Evolutionary conservation across 2,113 vertebrate species (phyloP).

Genomic region (Neopipo cinnamomea): DNA sequence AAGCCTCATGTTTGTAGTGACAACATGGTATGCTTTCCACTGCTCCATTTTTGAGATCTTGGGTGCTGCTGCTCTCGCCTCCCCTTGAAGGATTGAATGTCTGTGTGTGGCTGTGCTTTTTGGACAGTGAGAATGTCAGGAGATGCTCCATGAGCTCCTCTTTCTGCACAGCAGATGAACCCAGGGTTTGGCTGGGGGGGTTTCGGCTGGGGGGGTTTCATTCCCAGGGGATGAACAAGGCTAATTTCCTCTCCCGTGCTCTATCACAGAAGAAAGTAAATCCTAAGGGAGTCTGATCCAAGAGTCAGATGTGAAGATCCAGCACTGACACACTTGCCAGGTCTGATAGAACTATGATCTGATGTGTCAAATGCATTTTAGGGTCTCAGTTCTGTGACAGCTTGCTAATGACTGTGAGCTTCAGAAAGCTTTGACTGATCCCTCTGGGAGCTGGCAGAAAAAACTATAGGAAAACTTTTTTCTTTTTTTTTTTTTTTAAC

Average conservation of each 20-base stretch:
- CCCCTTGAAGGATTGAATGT: neutral
- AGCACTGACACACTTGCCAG: neutral
- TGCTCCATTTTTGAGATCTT: neutral
- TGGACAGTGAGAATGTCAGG: neutral
- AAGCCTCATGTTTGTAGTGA: neutral
- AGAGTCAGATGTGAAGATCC: neutral
- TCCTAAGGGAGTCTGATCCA: neutral
- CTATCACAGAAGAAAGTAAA: neutral
- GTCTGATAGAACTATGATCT: slow-evolving; percentile 32
- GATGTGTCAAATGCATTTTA: slow-evolving; percentile 27
- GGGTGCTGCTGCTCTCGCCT: neutral
- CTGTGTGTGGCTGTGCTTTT: neutral
- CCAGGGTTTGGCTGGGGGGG: neutral
- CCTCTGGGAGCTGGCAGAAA: slow-evolving; percentile 39
- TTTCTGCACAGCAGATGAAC: neutral
- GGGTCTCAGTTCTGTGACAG: slow-evolving; percentile 47
- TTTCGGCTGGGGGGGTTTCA: neutral
- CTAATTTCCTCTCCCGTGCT: neutral
- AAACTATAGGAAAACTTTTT: neutral
- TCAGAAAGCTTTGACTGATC: slow-evolving; percentile 47
- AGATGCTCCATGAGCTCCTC: neutral
- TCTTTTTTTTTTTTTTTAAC: neutral
- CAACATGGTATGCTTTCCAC: neutral
- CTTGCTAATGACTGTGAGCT: slow-evolving; percentile 51
- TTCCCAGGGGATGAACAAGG: neutral